Percentiles rank a stretch among this genome's conserved stretches.
These are phyloP conservation scores for Luffia ferchaultella DNA, from an alignment of 2,888 invertebrate genomes.

Conservation along the genomic window DNA sequence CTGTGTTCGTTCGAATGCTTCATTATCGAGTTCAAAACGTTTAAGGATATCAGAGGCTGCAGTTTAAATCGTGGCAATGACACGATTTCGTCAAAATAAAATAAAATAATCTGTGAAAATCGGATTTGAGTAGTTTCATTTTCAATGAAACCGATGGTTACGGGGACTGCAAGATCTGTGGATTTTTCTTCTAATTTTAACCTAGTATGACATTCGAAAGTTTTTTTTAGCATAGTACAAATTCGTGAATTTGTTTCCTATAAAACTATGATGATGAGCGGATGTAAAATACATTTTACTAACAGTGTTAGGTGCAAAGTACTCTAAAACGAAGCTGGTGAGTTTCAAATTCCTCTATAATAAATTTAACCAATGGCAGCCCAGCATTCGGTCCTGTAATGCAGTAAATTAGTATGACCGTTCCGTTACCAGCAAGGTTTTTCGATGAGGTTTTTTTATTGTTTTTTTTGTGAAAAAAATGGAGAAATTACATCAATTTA, in stretches of 20 bases:
- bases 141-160: too few species aligned
- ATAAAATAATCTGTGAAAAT: too few species aligned
- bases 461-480: constrained; percentile 8
- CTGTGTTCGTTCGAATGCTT: too few species aligned
- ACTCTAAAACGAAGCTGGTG: constrained; percentile 6
- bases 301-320: constrained; percentile 6
- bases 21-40: too few species aligned
- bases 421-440: constrained; percentile 7
- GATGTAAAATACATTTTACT: constrained; percentile 6
- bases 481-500: constrained; percentile 10
- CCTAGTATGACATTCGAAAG: not conserved
- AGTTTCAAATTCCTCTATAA: constrained; percentile 5
- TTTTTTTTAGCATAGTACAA: not conserved
- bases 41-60: too few species aligned
- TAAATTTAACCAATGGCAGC: constrained; percentile 5
- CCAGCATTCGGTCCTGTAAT: constrained; percentile 7
- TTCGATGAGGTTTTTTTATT: constrained; percentile 4
- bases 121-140: too few species aligned
- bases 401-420: constrained; percentile 7
- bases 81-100: too few species aligned
- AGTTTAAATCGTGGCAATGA: too few species aligned
- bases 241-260: constrained; percentile 1
- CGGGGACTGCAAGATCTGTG: too few species aligned
- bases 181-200: not conserved
- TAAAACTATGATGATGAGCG: not conserved